A percentile compares a stretch with the other conserved stretches of the same genome.
Conservation (phyloP, 2,888 invertebrate genomes). For the Theodoxus fluviatilis region DNA sequence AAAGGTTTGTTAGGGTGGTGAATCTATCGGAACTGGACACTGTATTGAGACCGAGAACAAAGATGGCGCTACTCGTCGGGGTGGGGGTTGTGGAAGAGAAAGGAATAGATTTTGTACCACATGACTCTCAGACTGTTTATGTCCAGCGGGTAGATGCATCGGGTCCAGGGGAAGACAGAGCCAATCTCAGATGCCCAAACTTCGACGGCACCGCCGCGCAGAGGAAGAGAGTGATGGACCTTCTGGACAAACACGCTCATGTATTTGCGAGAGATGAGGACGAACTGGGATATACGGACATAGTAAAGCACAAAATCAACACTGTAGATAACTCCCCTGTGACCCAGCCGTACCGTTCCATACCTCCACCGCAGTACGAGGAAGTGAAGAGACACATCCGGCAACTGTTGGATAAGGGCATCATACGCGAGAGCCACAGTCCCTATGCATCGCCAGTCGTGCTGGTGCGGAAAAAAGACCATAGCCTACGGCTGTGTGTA, state of each 20-base stretch:
- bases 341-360: too few species aligned
- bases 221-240: background rate
- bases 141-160: too few species aligned
- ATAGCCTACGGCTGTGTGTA: background rate
- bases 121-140: too few species aligned
- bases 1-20: too few species aligned
- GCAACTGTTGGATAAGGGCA: background rate
- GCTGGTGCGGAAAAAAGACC: slow-evolving; percentile 15
- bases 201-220: background rate
- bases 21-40: too few species aligned
- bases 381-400: background rate
- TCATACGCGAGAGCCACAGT: background rate
- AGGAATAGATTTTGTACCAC: too few species aligned
- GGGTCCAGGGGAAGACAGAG: too few species aligned
- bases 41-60: too few species aligned
- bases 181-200: too few species aligned
- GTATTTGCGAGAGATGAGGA: background rate
- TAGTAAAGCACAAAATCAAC: background rate
- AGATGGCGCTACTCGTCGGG: too few species aligned
- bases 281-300: background rate
- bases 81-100: too few species aligned
- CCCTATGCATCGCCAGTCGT: slow-evolving; percentile 20
- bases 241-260: background rate
- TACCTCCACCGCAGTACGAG: background rate
- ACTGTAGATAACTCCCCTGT: background rate